These are phyloP conservation scores for Halcyon chelicuti DNA, from an alignment of 2,797 vertebrate species.

Conservation along the genomic window DNA sequence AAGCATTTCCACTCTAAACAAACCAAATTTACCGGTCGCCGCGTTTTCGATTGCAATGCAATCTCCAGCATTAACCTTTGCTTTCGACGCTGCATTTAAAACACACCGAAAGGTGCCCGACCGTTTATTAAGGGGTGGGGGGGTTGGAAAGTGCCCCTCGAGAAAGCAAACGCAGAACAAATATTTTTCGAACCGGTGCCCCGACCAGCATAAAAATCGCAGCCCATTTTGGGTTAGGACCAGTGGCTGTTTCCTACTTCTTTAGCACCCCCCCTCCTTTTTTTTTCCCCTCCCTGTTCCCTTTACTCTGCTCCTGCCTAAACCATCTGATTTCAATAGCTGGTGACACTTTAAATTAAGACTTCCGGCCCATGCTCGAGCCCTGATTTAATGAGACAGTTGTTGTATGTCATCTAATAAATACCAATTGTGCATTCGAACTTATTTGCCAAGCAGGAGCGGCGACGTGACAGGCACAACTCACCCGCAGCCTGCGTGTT, in stretches of 20 bases:
- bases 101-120: constrained; percentile 39
- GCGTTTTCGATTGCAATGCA: constrained; percentile 83
- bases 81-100: constrained; percentile 72
- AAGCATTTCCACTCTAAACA: constrained; percentile 81
- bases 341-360: constrained; percentile 69
- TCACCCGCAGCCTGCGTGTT: background rate
- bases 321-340: background rate
- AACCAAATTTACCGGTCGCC: constrained; percentile 82
- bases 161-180: background rate
- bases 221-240: background rate
- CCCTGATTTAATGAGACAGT: constrained; percentile 73
- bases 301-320: background rate
- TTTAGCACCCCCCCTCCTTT: background rate
- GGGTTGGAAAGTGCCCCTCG: background rate
- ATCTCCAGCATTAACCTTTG: constrained; percentile 85
- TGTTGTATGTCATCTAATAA: constrained; percentile 72
- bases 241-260: background rate
- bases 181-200: background rate
- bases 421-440: constrained; percentile 11
- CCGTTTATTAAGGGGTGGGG: background rate
- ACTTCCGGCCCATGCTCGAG: constrained; percentile 57
- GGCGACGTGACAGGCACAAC: background rate
- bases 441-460: background rate
- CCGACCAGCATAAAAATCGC: background rate
- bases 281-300: background rate